These are phyloP conservation scores for Papilio elwesi DNA, from an alignment of 2,888 invertebrate species.

Conservation along the genomic window DNA sequence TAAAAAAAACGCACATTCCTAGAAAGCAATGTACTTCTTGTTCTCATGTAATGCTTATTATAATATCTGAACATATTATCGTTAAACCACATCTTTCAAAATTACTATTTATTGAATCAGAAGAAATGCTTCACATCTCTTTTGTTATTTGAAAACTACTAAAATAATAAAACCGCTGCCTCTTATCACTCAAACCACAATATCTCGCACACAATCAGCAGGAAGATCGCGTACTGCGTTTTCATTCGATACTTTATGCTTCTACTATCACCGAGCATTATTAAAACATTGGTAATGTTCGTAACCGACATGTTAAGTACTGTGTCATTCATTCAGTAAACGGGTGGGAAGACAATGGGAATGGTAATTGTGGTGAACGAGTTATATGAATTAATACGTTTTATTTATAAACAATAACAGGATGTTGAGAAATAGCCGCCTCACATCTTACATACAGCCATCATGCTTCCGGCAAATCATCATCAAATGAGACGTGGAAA, in stretches of 20 bases:
- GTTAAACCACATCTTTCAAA: too few species aligned
- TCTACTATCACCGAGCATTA: background rate
- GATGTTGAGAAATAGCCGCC: slow-evolving; percentile 13
- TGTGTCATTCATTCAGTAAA: slow-evolving; percentile 18
- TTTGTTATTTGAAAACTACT: too few species aligned
- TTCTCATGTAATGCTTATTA: too few species aligned
- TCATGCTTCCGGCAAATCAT: background rate
- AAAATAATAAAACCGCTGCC: background rate
- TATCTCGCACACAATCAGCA: slow-evolving; percentile 23
- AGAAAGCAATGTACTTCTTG: too few species aligned
- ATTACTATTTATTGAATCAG: too few species aligned
- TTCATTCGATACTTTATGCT: slow-evolving; percentile 26
- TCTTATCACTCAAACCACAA: slow-evolving; percentile 2
- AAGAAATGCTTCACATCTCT: too few species aligned
- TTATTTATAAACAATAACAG: slow-evolving; percentile 31
- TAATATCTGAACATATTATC: too few species aligned
- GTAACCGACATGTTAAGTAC: background rate
- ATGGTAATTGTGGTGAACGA: slow-evolving; percentile 10
- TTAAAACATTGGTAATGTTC: background rate
- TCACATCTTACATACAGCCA: background rate
- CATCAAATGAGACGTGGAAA: background rate
- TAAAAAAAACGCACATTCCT: too few species aligned
- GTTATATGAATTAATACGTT: slow-evolving; percentile 25
- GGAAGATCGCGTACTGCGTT: slow-evolving; percentile 27
- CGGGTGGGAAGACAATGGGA: slow-evolving; percentile 15